These are phyloP conservation scores for Diaphora mendica DNA, from an alignment of 2,888 invertebrate genomes.

Conservation along the genomic window DNA sequence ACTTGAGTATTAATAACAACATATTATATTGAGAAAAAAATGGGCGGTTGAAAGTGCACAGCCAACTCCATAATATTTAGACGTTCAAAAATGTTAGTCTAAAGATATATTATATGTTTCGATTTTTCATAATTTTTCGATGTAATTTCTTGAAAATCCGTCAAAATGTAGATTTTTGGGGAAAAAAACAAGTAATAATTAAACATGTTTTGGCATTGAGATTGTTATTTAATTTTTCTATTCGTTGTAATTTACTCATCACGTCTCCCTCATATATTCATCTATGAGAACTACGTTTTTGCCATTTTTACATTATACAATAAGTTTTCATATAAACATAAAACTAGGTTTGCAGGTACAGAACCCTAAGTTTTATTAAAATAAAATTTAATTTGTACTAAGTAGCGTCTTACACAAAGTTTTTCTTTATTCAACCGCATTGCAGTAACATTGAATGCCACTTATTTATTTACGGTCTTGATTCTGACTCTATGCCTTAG, in stretches of 20 bases:
- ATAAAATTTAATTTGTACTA: neutral
- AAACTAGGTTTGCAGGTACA: neutral
- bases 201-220: too few species aligned
- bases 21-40: too few species aligned
- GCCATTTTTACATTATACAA: too few species aligned
- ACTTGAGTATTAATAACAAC: too few species aligned
- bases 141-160: too few species aligned
- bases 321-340: too few species aligned
- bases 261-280: neutral
- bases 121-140: neutral
- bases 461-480: too few species aligned
- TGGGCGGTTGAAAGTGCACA: too few species aligned
- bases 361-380: neutral
- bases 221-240: neutral
- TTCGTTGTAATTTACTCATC: neutral
- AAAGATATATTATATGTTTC: neutral
- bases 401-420: neutral
- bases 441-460: neutral
- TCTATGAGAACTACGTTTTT: too few species aligned
- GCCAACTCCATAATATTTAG: too few species aligned
- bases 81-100: too few species aligned
- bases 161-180: accelerated
- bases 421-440: neutral
- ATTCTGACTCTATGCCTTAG: neutral
- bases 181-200: neutral